Base-by-base conservation (phyloP, 1,140 invertebrate genomes). In the Cotesia typhae region DNA sequence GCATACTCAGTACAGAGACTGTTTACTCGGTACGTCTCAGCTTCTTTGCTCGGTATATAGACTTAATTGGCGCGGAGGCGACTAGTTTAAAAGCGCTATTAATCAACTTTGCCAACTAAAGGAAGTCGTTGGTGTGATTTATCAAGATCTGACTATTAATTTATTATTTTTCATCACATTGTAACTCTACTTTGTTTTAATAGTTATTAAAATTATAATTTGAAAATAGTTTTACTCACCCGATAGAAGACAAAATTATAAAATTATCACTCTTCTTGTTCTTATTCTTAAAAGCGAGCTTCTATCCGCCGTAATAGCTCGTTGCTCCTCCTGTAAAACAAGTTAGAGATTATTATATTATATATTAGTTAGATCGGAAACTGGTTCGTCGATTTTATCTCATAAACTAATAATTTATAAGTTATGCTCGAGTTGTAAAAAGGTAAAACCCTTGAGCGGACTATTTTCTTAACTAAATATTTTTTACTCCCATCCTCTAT, bases 1-100 rank as follows among this genome's bases (percentile, higher is more conserved):
- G 41, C 10, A 10, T 60, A 37, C 61, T 38, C 14, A 6, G 28
- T 28, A 28, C 10, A 64, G 12, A 60, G n/a, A 41, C 47, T 64
- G 59, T 63, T 71, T 64, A 17, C 59, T 51, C 41, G 69, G 59
- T 79, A 75, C 76, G 76, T 78, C 82, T 80, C 74, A 79, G 81
- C 82, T 84, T 85, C 82, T 85, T 84, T 82, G 79, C 81, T 68
- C 67, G 69, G 71, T 75, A 74, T 75, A 74, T 78, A 77, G 77
- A 81, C 80, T 84, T 86, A 84, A 86, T 86, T 82, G 83, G 79
- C 81, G 80, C 80, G 76, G 77, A 81, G 82, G 80, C 81, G 79
- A 82, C 81, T 82, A 84, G 81, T 85, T 85, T 84, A 83, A 84
- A 83, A 84, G 82, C 77, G 80, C 83, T 82, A 84, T 85, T 86